Evolutionary conservation across 2,888 invertebrate species (phyloP).

Genomic region (Eupithecia pulchellata): DNA sequence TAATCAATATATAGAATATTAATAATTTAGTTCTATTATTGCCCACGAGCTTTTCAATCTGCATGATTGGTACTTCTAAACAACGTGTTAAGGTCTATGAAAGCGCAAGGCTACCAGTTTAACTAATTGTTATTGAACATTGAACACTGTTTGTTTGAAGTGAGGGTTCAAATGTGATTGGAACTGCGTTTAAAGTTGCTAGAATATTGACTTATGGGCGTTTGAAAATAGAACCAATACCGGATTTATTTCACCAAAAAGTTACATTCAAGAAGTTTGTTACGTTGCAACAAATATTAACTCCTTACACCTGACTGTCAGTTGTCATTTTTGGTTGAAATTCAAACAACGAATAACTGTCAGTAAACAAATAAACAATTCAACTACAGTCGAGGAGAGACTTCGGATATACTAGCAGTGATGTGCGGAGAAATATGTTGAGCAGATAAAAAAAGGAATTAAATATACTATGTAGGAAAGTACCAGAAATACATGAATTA

Average conservation of each 20-base stretch:
- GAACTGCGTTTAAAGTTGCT: background rate
- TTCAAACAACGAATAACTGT: too few species aligned
- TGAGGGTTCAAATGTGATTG: background rate
- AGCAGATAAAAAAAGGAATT: too few species aligned
- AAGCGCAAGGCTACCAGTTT: slow-evolving; percentile 19
- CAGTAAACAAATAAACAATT: too few species aligned
- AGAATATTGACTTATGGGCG: background rate
- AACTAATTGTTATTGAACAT: background rate
- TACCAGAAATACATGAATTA: too few species aligned
- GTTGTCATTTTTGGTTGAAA: background rate
- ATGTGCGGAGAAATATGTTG: too few species aligned
- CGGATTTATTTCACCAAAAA: background rate
- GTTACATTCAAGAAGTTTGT: background rate
- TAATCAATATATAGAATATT: slow-evolving; percentile 17
- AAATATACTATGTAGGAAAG: too few species aligned
- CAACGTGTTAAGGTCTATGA: slow-evolving; percentile 19
- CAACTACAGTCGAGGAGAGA: too few species aligned
- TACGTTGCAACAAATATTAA: background rate
- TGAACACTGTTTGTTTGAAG: background rate
- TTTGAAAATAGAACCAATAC: background rate
- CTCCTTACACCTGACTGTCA: background rate
- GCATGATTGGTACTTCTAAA: slow-evolving; percentile 25
- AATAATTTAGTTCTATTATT: slow-evolving; percentile 22
- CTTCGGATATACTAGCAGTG: too few species aligned
- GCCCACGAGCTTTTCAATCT: slow-evolving; percentile 19